A percentile compares a stretch with the other conserved stretches of the same genome.
phyloP scores from a whole-genome alignment of 2,797 vertebrate genomes.

The Atherinosoma microstoma region DNA sequence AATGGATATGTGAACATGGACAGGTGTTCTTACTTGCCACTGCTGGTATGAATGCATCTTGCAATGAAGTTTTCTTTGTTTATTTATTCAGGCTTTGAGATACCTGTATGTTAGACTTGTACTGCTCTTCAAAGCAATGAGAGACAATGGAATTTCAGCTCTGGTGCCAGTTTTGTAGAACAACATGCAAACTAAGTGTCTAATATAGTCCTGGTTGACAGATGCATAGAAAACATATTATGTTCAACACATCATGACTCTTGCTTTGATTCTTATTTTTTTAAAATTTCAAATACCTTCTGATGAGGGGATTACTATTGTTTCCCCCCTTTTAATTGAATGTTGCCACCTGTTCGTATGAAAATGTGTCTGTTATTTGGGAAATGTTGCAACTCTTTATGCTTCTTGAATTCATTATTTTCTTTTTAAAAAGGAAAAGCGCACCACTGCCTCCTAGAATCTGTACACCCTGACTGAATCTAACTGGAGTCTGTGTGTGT shows the following conservation, averaged over 20 bases:
- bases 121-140: not conserved
- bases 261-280: not conserved
- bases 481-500: no score
- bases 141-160: not conserved
- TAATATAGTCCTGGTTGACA: not conserved
- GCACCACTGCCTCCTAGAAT: no score
- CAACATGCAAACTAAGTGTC: not conserved
- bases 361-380: not conserved
- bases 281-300: not conserved
- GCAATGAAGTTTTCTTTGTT: not conserved
- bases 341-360: not conserved
- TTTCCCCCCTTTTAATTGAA: not conserved
- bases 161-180: slow-evolving; percentile 5
- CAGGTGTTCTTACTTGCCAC: not conserved
- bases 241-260: not conserved
- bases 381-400: not conserved
- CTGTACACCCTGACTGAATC: no score
- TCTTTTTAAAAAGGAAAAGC: not conserved
- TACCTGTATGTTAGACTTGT: not conserved
- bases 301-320: not conserved
- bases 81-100: not conserved
- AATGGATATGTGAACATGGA: not conserved
- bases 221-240: not conserved
- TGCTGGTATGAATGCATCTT: not conserved
- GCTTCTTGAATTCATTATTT: not conserved